Percentiles rank a stretch among this genome's conserved stretches.
These are phyloP conservation scores for Leptopilina drosophilae DNA, from an alignment of 2,888 invertebrate species.

Conservation along the genomic window DNA sequence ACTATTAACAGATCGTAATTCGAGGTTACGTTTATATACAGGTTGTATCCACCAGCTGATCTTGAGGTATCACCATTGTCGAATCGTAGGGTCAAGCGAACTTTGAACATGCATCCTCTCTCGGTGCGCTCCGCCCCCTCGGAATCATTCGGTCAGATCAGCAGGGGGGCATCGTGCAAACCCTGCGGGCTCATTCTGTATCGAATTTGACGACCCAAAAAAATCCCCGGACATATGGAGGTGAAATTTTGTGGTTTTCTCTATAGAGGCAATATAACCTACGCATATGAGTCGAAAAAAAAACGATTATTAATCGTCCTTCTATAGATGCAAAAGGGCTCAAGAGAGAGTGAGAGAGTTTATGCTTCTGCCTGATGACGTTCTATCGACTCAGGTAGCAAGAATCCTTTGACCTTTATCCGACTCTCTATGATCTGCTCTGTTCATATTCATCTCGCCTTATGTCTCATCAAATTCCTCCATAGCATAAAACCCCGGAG, in stretches of 20 bases:
- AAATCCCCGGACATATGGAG: conserved; percentile 18
- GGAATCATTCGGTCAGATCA: conserved; percentile 59
- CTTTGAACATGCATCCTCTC: conserved; percentile 44
- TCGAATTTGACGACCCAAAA: conserved; percentile 62
- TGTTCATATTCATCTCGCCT: conserved; percentile 59
- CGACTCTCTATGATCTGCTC: conserved; percentile 67
- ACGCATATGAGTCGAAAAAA: conserved; percentile 30
- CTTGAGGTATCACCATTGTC: conserved; percentile 50
- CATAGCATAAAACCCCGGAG: conserved; percentile 35
- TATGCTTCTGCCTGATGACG: conserved; percentile 52
- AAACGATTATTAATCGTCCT: conserved; percentile 70
- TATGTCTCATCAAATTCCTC: conserved; percentile 58
- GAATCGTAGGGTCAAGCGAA: conserved; percentile 39
- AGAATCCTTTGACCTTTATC: conserved; percentile 72
- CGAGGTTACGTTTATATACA: not conserved
- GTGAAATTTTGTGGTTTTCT: conserved; percentile 55
- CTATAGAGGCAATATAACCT: conserved; percentile 16
- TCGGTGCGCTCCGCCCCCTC: conserved; percentile 53
- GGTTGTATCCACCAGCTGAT: conserved; percentile 42
- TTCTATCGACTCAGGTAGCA: conserved; percentile 72
- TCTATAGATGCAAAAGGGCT: conserved; percentile 62
- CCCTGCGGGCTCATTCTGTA: conserved; percentile 57
- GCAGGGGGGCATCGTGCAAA: conserved; percentile 59
- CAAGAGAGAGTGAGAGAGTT: conserved; percentile 21
- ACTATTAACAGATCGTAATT: conserved; percentile 21